Percentiles rank a stretch among this genome's conserved stretches.
phyloP scores from a whole-genome alignment of 2,888 invertebrate genomes.

The Trisateles emortualis region DNA sequence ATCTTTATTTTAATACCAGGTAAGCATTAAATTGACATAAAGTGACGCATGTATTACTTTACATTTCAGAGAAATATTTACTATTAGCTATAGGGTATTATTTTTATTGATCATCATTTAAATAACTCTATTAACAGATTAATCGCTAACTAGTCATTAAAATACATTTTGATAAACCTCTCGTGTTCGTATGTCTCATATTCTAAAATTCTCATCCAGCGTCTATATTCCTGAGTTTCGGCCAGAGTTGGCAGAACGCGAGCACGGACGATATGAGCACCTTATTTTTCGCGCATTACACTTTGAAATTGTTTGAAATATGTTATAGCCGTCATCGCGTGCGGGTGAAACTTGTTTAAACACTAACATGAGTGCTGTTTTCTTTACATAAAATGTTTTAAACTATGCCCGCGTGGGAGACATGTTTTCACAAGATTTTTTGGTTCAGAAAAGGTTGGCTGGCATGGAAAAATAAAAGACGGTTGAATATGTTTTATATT shows the following conservation, averaged over 20 bases:
- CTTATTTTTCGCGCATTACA: conserved; percentile 85
- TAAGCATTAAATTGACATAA: no score
- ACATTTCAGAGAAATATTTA: no score
- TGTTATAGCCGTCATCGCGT: conserved; percentile 70
- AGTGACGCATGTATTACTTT: no score
- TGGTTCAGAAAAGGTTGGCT: not conserved
- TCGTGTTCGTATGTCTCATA: no score
- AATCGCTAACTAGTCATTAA: no score
- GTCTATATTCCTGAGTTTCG: conserved; percentile 26
- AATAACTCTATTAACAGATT: no score
- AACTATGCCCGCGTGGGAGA: conserved; percentile 11
- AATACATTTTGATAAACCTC: no score
- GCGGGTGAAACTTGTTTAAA: conserved; percentile 61
- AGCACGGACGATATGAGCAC: conserved; percentile 67
- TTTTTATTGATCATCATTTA: no score
- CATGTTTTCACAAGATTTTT: not conserved
- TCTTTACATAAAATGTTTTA: conserved; percentile 37
- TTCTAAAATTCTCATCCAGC: conserved; percentile 41
- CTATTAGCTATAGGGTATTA: no score
- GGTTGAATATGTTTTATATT: no score
- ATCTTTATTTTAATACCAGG: no score
- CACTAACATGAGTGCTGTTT: conserved; percentile 48
- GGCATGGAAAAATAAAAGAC: no score
- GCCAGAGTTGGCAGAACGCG: conserved; percentile 45
- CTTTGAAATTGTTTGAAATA: conserved; percentile 83